These are phyloP conservation scores for Bombylius major DNA, from an alignment of 2,888 invertebrate genomes.

Conservation along the genomic window DNA sequence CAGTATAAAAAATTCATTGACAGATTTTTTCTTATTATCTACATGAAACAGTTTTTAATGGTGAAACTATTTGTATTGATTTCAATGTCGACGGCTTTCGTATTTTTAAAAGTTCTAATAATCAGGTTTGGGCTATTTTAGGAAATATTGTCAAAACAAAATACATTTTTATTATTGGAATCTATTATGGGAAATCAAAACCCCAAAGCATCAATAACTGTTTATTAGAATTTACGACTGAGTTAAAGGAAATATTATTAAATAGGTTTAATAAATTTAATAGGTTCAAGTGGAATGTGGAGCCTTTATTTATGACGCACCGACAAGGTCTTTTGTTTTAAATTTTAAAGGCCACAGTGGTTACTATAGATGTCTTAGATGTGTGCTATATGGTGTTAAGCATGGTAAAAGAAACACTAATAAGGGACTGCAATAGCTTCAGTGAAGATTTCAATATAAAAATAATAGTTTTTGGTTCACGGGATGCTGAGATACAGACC, in stretches of 20 bases:
- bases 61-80: background rate
- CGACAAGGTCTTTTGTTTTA: background rate
- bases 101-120: conserved; percentile 8
- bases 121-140: conserved; percentile 10
- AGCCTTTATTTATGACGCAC: conserved; percentile 4
- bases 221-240: conserved; percentile 1
- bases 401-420: no score
- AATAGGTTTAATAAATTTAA: conserved; percentile 4
- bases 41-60: background rate
- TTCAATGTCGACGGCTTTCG: conserved; percentile 10
- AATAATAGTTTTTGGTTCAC: no score
- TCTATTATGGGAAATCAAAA: background rate
- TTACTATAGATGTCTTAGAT: background rate
- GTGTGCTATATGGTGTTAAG: background rate
- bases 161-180: background rate
- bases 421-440: no score
- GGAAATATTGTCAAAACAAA: conserved; percentile 7
- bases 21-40: background rate
- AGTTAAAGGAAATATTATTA: background rate
- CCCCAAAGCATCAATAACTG: conserved; percentile 6
- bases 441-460: no score
- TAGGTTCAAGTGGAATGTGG: conserved; percentile 4
- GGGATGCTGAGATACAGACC: no score
- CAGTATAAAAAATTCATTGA: background rate
- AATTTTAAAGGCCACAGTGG: background rate